Evolutionary conservation across 1,140 invertebrate genomes (phyloP), one percentile per base, ranked within the genome.

Genomic region (Ceratosolen fusciceps): DNA sequence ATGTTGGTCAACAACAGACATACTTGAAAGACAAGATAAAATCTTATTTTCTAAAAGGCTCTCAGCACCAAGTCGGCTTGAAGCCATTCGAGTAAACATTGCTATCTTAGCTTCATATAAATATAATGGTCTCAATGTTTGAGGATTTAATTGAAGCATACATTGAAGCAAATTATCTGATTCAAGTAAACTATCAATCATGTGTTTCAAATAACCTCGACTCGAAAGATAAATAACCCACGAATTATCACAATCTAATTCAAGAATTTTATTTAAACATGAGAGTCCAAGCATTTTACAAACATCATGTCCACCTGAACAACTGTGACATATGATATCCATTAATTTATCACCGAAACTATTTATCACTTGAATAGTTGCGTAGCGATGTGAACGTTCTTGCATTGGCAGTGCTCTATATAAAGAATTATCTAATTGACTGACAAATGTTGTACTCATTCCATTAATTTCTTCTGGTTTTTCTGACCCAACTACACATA

Each of bases 31-130:
- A 77, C 94, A 93, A 0, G 93, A 91, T 67, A 97, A 90, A 2
- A 95, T 90, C 52, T 95, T 95, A 84, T 95, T 94, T 81, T 94
- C 92, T 14, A 98, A 84, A 10, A 98, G 85, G 24, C 94, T 91
- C 83, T 95, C 93, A 0, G 96, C 96, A 12, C 96, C 96, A 34
- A 92, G 85, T 77, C 92, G 90, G 0, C 93, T 93, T 24, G 93
- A 93, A 0, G 95, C 94, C 80, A 97, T 91, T 83, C 95, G 91
- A 12, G 93, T 93, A 21, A 98, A 91, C 74, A 97, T 91, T 70
- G 96, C 93, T 93, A 98, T 95, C 88, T 96, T 96, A 0, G 96
- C 95, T 87, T 97, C 95, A 89, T 96, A 98, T 1, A 98, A 92
- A 90, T 96, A 98, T 0, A 98, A 88, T 1, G 94, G 93, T 77